Evolutionary conservation across 2,113 vertebrate genomes (phyloP).

Genomic region (Ceuthmochares aereus): DNA sequence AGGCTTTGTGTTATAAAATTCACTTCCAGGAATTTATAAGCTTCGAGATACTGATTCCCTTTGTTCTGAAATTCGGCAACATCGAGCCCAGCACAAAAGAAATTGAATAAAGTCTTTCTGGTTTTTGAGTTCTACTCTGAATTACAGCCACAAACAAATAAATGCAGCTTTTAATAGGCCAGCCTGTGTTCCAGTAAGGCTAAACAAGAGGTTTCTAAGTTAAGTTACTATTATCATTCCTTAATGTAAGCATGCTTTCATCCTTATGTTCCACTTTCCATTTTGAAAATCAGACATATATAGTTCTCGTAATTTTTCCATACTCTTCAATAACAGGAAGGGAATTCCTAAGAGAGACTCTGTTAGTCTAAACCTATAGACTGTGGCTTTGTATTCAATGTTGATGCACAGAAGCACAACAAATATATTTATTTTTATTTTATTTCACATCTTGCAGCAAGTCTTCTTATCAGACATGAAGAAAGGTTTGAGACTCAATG

Average conservation of each 20-base stretch:
- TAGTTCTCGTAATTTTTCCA: constrained; percentile 5
- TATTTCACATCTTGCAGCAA: neutral
- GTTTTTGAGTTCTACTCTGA: neutral
- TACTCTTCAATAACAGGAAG: neutral
- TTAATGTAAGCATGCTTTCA: neutral
- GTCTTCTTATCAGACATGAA: neutral
- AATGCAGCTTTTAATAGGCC: neutral
- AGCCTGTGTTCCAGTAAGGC: neutral
- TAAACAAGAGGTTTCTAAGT: neutral
- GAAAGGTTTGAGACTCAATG: neutral
- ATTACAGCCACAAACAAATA: neutral
- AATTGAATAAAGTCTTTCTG: neutral
- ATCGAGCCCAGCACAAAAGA: neutral
- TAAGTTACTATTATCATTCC: neutral
- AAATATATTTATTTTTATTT: neutral
- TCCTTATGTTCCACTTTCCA: neutral
- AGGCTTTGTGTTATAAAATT: neutral
- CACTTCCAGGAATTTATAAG: constrained; percentile 5
- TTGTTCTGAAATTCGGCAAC: constrained; percentile 2
- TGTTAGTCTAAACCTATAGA: neutral
- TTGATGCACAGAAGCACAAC: neutral
- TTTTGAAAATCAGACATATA: neutral
- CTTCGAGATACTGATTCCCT: neutral
- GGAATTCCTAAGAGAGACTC: neutral
- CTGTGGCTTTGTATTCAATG: neutral